Evolutionary conservation across 2,888 invertebrate species (phyloP), one percentile per base, ranked within the genome.

Genomic region (Nomada hirtipes): DNA sequence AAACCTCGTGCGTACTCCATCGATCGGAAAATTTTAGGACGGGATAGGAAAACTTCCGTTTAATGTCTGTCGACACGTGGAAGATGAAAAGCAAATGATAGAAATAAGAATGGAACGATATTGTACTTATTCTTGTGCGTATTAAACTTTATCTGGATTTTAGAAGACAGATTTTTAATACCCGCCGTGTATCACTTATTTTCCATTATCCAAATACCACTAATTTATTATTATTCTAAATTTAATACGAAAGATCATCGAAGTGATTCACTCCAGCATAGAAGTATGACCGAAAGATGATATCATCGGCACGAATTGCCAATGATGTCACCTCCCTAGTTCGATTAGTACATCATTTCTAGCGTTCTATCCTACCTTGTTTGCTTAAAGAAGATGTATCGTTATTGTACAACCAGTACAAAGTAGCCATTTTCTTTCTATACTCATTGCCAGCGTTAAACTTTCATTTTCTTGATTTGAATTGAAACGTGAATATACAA

Each of bases 311-410:
- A 52, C 47, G 53, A 82, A 78, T 75, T 67, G 63, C 53, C 50
- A 75, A 13, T 84, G 81, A 82, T 82, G 60, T 82, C 75, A 85
- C 59, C 72, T 57, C 26, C 29, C 29, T 55, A 26, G 15, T 11
- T 63, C 13, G 76, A 71, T 55, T 61, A 68, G 55, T 73, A 57
- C 75, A 64, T 75, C 70, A 75, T n/a, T 53, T 36, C 60, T 23
- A 4, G 11, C 61, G 47, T 13, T 73, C 47, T 4, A 4, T 50
- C 13, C n/a, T 42, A 15, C 23, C 13, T 44, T 36, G 52, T 18
- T 20, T 20, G 36, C 23, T 29, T 15, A 11, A 44, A 47, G 44
- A 9, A 10, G 13, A n/a, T 18, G 36, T 36, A 36, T 36, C 36
- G 36, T 36, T 36, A 36, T 36, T 36, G 4, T 36, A 7, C 36